Percentiles rank a stretch among this genome's conserved stretches.
Conservation (phyloP, 2,888 invertebrate species). For the Lycaena phlaeas region DNA sequence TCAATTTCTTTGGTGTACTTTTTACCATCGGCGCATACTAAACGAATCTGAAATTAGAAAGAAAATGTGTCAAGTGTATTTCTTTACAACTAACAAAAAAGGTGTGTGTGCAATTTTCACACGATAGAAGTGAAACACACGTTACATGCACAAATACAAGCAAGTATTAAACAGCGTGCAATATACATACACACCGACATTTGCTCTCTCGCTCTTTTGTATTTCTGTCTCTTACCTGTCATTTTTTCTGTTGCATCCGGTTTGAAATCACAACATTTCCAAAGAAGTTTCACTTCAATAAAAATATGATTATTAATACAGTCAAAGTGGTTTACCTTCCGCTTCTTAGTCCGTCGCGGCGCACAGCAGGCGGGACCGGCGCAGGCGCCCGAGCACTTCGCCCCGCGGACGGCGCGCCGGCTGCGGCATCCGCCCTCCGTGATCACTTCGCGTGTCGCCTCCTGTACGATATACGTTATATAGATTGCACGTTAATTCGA, state of each 20-base stretch:
- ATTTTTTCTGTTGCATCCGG: too few species aligned
- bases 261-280: too few species aligned
- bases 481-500: neutral
- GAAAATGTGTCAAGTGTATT: neutral
- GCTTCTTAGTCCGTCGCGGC: constrained; percentile 92
- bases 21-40: constrained; percentile 93
- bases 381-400: constrained; percentile 82
- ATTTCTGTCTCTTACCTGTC: too few species aligned
- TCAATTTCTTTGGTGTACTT: constrained; percentile 97
- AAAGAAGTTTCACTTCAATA: too few species aligned
- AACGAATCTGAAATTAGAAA: constrained; percentile 77
- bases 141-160: too few species aligned
- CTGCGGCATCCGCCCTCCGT: constrained; percentile 94
- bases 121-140: too few species aligned
- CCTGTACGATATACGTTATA: constrained; percentile 50
- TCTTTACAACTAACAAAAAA: too few species aligned
- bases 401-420: constrained; percentile 91
- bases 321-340: constrained; percentile 81
- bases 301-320: too few species aligned
- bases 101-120: too few species aligned
- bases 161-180: too few species aligned
- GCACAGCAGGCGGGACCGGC: constrained; percentile 89
- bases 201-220: too few species aligned
- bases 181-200: too few species aligned
- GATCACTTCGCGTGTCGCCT: constrained; percentile 91